Percentiles rank a stretch among this genome's conserved stretches.
phyloP scores from a whole-genome alignment of 1,140 invertebrate genomes.

The Atta cephalotes region DNA sequence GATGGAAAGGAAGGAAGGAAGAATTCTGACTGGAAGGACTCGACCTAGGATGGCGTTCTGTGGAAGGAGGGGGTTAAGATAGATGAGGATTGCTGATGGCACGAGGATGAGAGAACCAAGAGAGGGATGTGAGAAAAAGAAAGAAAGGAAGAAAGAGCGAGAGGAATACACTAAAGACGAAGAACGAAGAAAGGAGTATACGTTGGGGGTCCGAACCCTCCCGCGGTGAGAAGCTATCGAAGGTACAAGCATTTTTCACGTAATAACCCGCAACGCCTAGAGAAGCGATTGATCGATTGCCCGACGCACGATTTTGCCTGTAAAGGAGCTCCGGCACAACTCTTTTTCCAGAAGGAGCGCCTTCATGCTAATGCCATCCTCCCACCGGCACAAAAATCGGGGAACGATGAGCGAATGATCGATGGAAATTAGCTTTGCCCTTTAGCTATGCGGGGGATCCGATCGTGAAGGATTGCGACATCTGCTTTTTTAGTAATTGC shows the following conservation, averaged over 20 bases:
- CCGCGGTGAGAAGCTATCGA: constrained; percentile 81
- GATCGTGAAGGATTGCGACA: constrained; percentile 50
- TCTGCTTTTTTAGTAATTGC: constrained; percentile 5
- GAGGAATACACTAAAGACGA: constrained; percentile 1
- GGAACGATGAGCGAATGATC: constrained; percentile 55
- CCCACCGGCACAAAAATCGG: constrained; percentile 28
- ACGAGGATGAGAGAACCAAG: constrained; percentile 46
- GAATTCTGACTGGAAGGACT: constrained; percentile 53
- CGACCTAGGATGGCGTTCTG: constrained; percentile 54
- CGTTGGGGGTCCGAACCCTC: constrained; percentile 80
- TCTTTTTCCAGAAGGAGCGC: constrained; percentile 60
- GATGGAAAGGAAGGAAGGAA: constrained; percentile 52
- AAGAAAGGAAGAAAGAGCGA: not conserved
- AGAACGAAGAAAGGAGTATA: constrained; percentile 59
- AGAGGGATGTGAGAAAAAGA: constrained; percentile 59
- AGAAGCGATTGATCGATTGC: constrained; percentile 83
- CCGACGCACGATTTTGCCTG: constrained; percentile 82
- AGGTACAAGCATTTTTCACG: constrained; percentile 82
- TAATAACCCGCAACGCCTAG: constrained; percentile 83
- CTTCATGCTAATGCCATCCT: constrained; percentile 62
- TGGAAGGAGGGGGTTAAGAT: constrained; percentile 62
- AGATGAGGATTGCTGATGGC: constrained; percentile 75
- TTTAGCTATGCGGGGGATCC: constrained; percentile 30
- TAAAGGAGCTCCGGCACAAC: constrained; percentile 77
- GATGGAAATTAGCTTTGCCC: constrained; percentile 61